These are phyloP conservation scores for Empidonax alnorum DNA, from an alignment of 2,113 vertebrate genomes.

Conservation along the genomic window DNA sequence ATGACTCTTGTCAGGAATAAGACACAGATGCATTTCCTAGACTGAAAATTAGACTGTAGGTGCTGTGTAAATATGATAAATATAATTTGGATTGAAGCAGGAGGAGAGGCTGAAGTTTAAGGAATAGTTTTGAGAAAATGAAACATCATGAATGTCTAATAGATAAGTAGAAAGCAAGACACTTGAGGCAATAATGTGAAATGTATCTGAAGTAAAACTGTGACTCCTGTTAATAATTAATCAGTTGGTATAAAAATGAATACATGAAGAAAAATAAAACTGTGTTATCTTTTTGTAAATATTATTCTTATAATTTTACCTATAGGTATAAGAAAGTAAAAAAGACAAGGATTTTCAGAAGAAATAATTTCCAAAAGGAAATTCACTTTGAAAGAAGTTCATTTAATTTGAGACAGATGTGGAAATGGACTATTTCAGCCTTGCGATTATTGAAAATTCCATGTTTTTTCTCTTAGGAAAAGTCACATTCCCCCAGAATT, in stretches of 20 bases:
- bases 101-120: neutral
- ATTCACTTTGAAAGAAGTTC: neutral
- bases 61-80: neutral
- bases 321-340: neutral
- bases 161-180: neutral
- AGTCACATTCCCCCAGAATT: neutral
- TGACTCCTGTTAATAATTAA: neutral
- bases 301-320: neutral
- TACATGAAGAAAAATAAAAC: neutral
- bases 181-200: neutral
- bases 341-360: neutral
- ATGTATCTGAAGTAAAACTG: neutral
- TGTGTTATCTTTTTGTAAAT: too few species aligned
- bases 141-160: neutral
- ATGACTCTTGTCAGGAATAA: neutral
- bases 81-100: neutral
- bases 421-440: neutral
- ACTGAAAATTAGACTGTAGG: neutral
- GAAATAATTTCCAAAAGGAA: neutral
- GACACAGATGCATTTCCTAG: neutral
- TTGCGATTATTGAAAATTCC: neutral
- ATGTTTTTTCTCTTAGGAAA: neutral
- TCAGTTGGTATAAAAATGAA: neutral
- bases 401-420: neutral
- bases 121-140: neutral